Percentiles rank a stretch among this genome's conserved stretches.
These are phyloP conservation scores for Hyles euphorbiae DNA, from an alignment of 1,140 invertebrate species.

Conservation along the genomic window DNA sequence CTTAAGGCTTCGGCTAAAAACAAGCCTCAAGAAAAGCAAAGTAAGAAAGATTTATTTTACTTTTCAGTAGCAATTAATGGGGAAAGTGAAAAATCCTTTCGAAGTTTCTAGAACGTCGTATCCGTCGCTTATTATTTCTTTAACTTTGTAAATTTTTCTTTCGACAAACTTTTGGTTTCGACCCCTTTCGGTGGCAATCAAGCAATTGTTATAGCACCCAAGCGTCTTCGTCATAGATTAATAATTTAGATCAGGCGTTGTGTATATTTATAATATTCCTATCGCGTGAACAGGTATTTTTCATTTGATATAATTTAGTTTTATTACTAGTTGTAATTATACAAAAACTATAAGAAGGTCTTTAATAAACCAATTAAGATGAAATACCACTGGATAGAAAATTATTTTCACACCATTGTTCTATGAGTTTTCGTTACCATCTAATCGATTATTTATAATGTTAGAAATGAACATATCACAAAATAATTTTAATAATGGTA, in stretches of 20 bases:
- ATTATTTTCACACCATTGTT: too few species aligned
- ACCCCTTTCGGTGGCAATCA: constrained; percentile 68
- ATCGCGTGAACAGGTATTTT: too few species aligned
- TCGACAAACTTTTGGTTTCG: constrained; percentile 61
- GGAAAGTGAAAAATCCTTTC: constrained; percentile 71
- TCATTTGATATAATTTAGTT: too few species aligned
- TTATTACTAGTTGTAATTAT: too few species aligned
- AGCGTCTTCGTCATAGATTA: background rate
- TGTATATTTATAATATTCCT: too few species aligned
- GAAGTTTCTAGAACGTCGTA: constrained; percentile 43
- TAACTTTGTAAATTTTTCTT: constrained; percentile 71
- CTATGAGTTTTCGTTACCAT: too few species aligned
- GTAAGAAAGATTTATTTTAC: constrained; percentile 63
- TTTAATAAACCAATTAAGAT: too few species aligned
- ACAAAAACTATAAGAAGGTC: too few species aligned
- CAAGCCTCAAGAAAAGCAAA: constrained; percentile 50
- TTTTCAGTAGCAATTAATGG: constrained; percentile 67
- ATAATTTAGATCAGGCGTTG: background rate
- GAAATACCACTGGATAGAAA: too few species aligned
- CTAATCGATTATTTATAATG: too few species aligned
- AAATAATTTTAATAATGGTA: too few species aligned
- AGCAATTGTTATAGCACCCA: constrained; percentile 40
- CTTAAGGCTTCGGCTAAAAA: constrained; percentile 33
- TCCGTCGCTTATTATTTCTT: constrained; percentile 59
- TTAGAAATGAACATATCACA: too few species aligned